Evolutionary conservation across 2,888 invertebrate genomes (phyloP), one percentile per base, ranked within the genome.

Genomic region (Lypha dubia): DNA sequence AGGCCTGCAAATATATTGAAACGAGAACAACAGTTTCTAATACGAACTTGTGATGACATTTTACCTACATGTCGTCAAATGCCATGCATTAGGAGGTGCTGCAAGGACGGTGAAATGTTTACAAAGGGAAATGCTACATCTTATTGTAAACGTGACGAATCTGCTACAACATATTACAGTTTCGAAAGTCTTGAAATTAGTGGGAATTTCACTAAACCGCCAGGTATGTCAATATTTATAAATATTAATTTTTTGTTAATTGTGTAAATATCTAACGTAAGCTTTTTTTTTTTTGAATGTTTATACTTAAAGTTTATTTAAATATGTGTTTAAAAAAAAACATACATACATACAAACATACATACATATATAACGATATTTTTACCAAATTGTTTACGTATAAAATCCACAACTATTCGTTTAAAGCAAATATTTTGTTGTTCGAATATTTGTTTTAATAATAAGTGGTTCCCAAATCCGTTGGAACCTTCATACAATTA

Each of bases 71-170:
- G 91, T 75, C 83, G 88, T n/a, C 76, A 74, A 0, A 82, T 92
- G 11, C 90, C 92, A 0, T 92, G 92, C 79, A 86, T 92, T 22
- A 87, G 91, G 38, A 88, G 89, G 73, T 92, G 92, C 79, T 92
- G 92, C 76, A 86, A 85, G 13, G 89, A 90, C 74, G 89, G 90
- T n/a, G 89, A 91, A 86, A 88, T 90, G 41, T 89, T 88, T 79
- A 84, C 87, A 7, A 88, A 89, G 60, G 86, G 87, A 15, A 91
- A 91, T 86, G 83, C 84, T 9, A 89, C 89, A 3, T 88, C 89
- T 0, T 79, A 86, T n/a, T 92, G 92, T 65, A 86, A 85, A 56
- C 80, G 82, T 11, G 89, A 91, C 84, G 76, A 87, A 38, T 85
- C 81, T 8, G 88, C 90, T 79, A 80, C 88, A 15, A 58, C 84